These are phyloP conservation scores for Dromius quadrimaculatus DNA, from an alignment of 2,888 invertebrate genomes.

Conservation along the genomic window DNA sequence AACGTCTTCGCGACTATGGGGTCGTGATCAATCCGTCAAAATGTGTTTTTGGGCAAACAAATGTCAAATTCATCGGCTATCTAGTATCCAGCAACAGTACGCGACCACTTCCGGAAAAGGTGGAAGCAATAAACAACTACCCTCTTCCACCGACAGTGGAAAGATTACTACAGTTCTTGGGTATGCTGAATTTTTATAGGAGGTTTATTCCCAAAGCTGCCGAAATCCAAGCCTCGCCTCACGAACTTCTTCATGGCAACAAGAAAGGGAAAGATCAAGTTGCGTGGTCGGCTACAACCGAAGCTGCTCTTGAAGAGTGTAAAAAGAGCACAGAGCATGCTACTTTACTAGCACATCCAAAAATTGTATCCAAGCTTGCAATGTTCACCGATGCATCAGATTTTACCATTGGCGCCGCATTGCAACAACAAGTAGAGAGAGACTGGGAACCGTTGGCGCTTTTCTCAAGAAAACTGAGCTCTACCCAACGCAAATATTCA, in stretches of 20 bases:
- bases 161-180: constrained; percentile 40
- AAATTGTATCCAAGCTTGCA: background rate
- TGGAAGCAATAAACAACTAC: constrained; percentile 58
- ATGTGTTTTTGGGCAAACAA: constrained; percentile 57
- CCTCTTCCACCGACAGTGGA: constrained; percentile 58
- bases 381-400: constrained; percentile 61
- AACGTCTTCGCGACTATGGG: constrained; percentile 57
- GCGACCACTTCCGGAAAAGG: constrained; percentile 57
- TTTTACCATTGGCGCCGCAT: constrained; percentile 60
- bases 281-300: constrained; percentile 52
- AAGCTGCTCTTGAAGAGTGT: constrained; percentile 57
- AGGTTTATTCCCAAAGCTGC: constrained; percentile 60
- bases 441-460: constrained; percentile 61
- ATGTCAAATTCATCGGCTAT: constrained; percentile 59
- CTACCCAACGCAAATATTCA: constrained; percentile 58
- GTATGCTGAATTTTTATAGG: constrained; percentile 17
- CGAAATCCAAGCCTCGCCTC: constrained; percentile 60
- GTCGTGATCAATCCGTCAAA: constrained; percentile 60
- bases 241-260: constrained; percentile 57
- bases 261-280: constrained; percentile 53
- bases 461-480: constrained; percentile 59
- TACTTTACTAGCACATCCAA: constrained; percentile 58
- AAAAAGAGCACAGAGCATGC: constrained; percentile 59
- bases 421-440: constrained; percentile 59
- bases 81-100: constrained; percentile 46